Conservation (phyloP, 2,888 invertebrate genomes). For the Erebia aethiops region DNA sequence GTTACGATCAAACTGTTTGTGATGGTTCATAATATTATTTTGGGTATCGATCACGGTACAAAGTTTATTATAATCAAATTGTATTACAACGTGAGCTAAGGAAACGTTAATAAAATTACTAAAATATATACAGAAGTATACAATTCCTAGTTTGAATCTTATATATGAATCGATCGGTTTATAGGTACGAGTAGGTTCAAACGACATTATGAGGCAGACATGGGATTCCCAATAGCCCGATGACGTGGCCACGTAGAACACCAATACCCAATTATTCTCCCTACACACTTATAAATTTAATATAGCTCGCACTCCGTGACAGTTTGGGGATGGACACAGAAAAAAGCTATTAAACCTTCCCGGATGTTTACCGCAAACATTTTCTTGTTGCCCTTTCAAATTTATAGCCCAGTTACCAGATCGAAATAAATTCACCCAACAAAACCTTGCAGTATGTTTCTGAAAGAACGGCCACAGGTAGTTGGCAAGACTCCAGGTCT, state of each 20-base stretch:
- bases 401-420: constrained; percentile 39
- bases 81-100: background rate
- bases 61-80: background rate
- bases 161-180: background rate
- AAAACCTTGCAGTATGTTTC: constrained; percentile 57
- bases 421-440: constrained; percentile 47
- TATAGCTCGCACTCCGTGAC: constrained; percentile 68
- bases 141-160: too few relatives aligned
- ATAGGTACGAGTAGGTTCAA: background rate
- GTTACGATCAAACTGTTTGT: constrained; percentile 67
- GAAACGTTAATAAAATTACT: background rate
- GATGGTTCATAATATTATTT: constrained; percentile 44
- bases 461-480: constrained; percentile 73
- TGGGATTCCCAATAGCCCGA: constrained; percentile 61
- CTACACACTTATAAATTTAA: constrained; percentile 73
- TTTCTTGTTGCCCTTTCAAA: constrained; percentile 35
- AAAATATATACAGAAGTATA: background rate
- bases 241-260: constrained; percentile 58
- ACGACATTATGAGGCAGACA: constrained; percentile 33
- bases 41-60: constrained; percentile 41
- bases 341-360: constrained; percentile 44
- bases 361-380: constrained; percentile 32
- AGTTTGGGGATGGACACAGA: constrained; percentile 52
- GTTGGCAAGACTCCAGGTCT: constrained; percentile 74
- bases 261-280: constrained; percentile 59